A percentile compares a stretch with the other conserved stretches of the same genome.
Conservation (phyloP, 2,888 invertebrate species). For the Aporophyla lueneburgensis region DNA sequence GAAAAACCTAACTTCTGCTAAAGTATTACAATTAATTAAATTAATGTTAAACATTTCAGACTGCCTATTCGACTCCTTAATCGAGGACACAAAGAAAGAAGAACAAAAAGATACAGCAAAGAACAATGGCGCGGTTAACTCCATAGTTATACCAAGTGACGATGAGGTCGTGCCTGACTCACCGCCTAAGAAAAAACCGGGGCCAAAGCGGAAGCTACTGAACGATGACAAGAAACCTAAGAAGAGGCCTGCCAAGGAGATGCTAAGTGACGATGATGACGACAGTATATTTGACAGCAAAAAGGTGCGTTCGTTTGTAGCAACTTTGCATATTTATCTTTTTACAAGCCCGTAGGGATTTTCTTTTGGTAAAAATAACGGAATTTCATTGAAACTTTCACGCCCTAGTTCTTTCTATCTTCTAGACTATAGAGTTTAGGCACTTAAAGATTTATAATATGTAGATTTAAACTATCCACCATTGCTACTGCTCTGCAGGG, state of each 20-base stretch:
- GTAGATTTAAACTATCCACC: no score
- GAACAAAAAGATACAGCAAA: conserved; percentile 67
- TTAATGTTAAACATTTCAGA: conserved; percentile 74
- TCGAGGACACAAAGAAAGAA: conserved; percentile 87
- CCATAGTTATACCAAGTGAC: conserved; percentile 78
- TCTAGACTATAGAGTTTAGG: no score
- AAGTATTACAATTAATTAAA: background rate
- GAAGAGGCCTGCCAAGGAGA: conserved; percentile 82
- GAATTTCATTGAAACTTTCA: no score
- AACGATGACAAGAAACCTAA: conserved; percentile 82
- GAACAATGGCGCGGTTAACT: conserved; percentile 59
- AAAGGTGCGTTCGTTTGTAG: conserved; percentile 77
- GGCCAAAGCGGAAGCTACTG: conserved; percentile 81
- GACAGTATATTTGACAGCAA: conserved; percentile 88
- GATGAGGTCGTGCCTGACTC: conserved; percentile 68
- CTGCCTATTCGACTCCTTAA: conserved; percentile 88
- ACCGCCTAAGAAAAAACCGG: conserved; percentile 82
- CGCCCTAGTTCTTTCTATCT: no score
- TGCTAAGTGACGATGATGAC: conserved; percentile 83
- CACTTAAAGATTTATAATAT: no score
- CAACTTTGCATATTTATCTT: background rate
- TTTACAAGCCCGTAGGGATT: no score
- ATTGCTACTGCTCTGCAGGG: no score
- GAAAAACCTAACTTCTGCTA: no score
- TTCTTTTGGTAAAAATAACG: no score